Percentiles rank a stretch among this genome's conserved stretches.
Conservation (phyloP, 2,113 vertebrate genomes). For the Paralichthys olivaceus region DNA sequence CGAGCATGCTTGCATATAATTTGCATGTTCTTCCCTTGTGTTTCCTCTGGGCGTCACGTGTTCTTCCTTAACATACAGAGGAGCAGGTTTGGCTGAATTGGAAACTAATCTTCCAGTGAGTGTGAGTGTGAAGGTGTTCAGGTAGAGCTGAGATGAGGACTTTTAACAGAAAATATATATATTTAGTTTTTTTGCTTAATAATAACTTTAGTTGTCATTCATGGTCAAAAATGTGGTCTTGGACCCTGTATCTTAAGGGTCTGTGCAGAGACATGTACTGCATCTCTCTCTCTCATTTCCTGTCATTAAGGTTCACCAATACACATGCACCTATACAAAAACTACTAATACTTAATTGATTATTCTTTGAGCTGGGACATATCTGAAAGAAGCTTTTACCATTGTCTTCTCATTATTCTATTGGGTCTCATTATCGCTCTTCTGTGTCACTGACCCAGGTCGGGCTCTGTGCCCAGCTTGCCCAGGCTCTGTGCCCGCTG, state of each 20-base stretch:
- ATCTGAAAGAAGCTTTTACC: not conserved
- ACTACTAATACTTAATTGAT: not conserved
- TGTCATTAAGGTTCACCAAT: not conserved
- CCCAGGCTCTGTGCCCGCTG: constrained; percentile 40
- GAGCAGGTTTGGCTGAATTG: not conserved
- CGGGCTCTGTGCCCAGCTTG: not conserved
- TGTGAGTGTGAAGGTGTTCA: not conserved
- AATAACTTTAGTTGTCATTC: too few relatives aligned
- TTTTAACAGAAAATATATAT: not conserved
- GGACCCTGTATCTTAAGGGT: too few relatives aligned
- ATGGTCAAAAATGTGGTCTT: too few relatives aligned
- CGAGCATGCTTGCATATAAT: constrained; percentile 7
- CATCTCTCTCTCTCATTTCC: too few relatives aligned
- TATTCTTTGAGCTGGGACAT: not conserved
- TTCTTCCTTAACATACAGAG: not conserved
- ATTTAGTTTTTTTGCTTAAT: not conserved
- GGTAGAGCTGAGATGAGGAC: not conserved
- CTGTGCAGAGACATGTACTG: too few relatives aligned
- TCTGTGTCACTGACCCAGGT: constrained; percentile 33
- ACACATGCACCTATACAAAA: not conserved
- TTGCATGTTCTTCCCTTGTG: constrained; percentile 11
- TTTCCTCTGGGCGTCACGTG: not conserved
- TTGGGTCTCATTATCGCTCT: constrained; percentile 43
- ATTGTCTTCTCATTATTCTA: constrained; percentile 2
- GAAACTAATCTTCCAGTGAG: not conserved